Percentiles rank a stretch among this genome's conserved stretches.
Evolutionary conservation across 1,140 invertebrate species (phyloP).

Genomic region (Prorops nasuta): DNA sequence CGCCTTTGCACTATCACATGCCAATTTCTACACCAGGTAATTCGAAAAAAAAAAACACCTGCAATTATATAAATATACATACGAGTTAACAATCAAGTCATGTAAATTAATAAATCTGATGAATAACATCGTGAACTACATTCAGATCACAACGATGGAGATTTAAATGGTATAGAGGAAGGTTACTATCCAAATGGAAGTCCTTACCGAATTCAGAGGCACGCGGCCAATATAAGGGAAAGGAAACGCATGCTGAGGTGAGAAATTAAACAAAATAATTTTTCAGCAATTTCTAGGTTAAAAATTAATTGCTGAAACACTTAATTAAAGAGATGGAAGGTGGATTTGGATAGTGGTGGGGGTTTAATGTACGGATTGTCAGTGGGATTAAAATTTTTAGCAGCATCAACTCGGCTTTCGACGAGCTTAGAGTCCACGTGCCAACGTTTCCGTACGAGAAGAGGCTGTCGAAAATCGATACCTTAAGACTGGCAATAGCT

Average conservation of each 20-base stretch:
- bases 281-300: not conserved
- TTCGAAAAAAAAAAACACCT: conserved; percentile 1
- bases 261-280: conserved; percentile 34
- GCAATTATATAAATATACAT: no score
- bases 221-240: conserved; percentile 91
- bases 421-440: conserved; percentile 90
- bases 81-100: no score
- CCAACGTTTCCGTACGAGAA: conserved; percentile 99
- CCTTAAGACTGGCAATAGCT: conserved; percentile 89
- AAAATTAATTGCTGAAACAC: no score
- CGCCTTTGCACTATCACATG: conserved; percentile 51
- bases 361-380: conserved; percentile 41
- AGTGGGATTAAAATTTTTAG: conserved; percentile 64
- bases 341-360: no score
- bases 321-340: not conserved
- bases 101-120: no score
- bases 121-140: no score
- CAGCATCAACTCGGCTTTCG: conserved; percentile 99
- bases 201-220: conserved; percentile 82
- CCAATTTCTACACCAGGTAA: conserved; percentile 49
- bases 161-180: conserved; percentile 54
- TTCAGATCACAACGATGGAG: conserved; percentile 48
- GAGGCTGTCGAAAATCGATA: conserved; percentile 95
- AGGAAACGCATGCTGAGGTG: conserved; percentile 95
- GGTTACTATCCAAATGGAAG: conserved; percentile 65